A percentile compares a stretch with the other conserved stretches of the same genome.
phyloP scores from a whole-genome alignment of 53 echinoderm and acorn worm genomes.

The Zoroaster sp. region DNA sequence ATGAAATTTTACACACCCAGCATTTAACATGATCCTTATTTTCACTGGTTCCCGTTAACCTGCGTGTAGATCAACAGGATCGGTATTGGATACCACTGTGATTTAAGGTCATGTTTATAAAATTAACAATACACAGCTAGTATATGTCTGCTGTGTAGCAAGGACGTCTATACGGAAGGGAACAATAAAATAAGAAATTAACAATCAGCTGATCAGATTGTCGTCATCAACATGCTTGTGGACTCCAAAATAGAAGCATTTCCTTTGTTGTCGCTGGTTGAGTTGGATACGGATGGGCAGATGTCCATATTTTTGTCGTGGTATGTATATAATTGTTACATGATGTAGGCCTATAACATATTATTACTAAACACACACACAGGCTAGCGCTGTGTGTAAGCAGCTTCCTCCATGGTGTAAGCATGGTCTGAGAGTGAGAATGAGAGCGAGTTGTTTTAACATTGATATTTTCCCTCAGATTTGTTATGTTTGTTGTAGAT shows the following conservation, averaged over 20 bases:
- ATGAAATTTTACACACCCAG: background rate
- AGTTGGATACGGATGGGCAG: background rate
- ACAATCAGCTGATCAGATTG: constrained; percentile 2
- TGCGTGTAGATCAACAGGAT: background rate
- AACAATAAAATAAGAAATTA: constrained; percentile 11
- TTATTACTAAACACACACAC: no score
- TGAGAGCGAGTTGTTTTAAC: no score
- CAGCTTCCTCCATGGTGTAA: no score
- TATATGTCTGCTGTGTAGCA: background rate
- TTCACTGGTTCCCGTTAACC: background rate
- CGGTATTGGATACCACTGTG: background rate
- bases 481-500: no score
- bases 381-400: no score
- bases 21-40: background rate
- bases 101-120: background rate
- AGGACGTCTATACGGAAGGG: constrained; percentile 11
- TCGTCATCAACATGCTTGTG: background rate
- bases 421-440: no score
- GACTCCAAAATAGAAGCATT: background rate
- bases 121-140: background rate
- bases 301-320: background rate
- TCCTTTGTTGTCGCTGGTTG: background rate
- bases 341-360: no score
- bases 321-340: no score
- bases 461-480: no score